These are phyloP conservation scores for Drosophila bocqueti DNA, from an alignment of 1,140 invertebrate species.

Conservation along the genomic window DNA sequence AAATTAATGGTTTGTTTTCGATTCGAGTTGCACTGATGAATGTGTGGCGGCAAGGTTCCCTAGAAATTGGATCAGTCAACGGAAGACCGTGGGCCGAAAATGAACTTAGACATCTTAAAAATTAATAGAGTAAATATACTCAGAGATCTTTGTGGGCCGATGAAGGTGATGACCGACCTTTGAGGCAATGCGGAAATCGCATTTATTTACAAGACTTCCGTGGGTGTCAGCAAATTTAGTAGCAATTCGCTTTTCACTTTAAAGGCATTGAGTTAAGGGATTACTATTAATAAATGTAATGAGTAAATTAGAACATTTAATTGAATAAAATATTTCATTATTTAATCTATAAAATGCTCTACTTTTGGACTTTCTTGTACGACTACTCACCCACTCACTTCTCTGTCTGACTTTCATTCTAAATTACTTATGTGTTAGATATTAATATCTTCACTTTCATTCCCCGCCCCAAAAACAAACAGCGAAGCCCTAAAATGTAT, in stretches of 20 bases:
- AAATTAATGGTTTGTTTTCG: slow-evolving; percentile 68
- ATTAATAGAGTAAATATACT: slow-evolving; percentile 34
- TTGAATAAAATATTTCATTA: not conserved
- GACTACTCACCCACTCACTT: not conserved
- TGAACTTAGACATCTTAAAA: slow-evolving; percentile 3
- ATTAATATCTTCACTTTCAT: slow-evolving; percentile 34
- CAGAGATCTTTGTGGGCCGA: not conserved
- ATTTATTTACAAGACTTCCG: slow-evolving; percentile 23
- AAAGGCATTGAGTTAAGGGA: no score
- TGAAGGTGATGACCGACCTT: slow-evolving; percentile 1
- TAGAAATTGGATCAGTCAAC: slow-evolving; percentile 59
- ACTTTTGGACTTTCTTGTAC: not conserved
- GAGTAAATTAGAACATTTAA: no score
- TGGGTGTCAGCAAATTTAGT: not conserved
- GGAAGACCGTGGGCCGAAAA: slow-evolving; percentile 24
- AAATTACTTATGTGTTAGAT: not conserved
- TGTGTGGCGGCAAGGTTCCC: slow-evolving; percentile 44
- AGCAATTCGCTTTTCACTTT: not conserved
- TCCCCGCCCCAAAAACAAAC: slow-evolving; percentile 1
- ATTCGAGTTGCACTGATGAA: slow-evolving; percentile 53
- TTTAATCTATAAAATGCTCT: no score
- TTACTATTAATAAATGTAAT: not conserved
- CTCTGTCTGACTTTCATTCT: not conserved
- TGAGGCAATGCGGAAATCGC: slow-evolving; percentile 11
- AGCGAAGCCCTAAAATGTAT: slow-evolving; percentile 8